phyloP scores from a whole-genome alignment of 2,888 invertebrate genomes.

The Drosophila stalkeri region DNA sequence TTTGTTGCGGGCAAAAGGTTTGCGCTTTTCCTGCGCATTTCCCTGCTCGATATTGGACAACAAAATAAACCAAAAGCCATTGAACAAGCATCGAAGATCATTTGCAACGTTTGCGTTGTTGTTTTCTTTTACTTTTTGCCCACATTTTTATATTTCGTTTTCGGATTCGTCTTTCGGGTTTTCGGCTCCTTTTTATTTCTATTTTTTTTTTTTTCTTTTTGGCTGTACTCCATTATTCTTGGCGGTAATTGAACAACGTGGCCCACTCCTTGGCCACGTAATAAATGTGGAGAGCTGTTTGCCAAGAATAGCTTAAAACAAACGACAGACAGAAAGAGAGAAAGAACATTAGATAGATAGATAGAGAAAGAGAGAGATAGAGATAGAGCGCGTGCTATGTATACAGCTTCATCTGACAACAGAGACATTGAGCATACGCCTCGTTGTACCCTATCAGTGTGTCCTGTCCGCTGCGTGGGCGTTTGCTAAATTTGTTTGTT shows the following conservation, averaged over 20 bases:
- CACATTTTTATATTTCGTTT: conserved; percentile 55
- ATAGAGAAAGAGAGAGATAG: conserved; percentile 8
- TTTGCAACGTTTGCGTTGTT: conserved; percentile 40
- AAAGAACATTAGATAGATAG: conserved; percentile 24
- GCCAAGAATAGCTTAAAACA: conserved; percentile 66
- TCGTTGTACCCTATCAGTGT: conserved; percentile 29
- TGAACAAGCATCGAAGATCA: conserved; percentile 69
- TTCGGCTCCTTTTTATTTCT: conserved; percentile 13
- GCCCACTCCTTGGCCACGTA: conserved; percentile 52
- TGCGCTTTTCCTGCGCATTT: conserved; percentile 57
- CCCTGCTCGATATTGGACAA: conserved; percentile 40
- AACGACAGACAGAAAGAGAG: conserved; percentile 51
- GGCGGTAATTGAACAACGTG: conserved; percentile 80
- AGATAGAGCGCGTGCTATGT: not conserved
- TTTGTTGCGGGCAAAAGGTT: conserved; percentile 59
- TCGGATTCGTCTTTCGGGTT: conserved; percentile 50
- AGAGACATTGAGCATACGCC: conserved; percentile 60
- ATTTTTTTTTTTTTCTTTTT: conserved; percentile 15
- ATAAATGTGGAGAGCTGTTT: conserved; percentile 68
- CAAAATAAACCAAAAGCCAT: conserved; percentile 44
- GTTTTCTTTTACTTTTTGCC: conserved; percentile 26
- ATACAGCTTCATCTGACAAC: conserved; percentile 67
- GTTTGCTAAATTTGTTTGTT: conserved; percentile 13
- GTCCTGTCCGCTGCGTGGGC: not conserved
- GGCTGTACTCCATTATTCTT: conserved; percentile 71